These are phyloP conservation scores for Stramonita haemastoma DNA, from an alignment of 2,888 invertebrate species.

Conservation along the genomic window DNA sequence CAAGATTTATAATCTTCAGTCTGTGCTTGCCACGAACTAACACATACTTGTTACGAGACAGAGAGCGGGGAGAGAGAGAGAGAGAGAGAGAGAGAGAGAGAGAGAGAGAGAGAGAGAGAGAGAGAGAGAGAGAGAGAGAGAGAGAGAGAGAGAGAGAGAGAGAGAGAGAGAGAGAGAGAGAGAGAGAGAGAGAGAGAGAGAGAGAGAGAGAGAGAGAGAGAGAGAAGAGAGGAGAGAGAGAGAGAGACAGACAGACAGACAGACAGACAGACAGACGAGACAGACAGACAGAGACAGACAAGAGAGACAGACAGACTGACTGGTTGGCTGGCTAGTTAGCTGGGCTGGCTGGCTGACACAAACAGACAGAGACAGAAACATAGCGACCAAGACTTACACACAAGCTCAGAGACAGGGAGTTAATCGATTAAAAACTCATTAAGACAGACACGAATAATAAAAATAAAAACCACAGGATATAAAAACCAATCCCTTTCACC, in stretches of 20 bases:
- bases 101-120: not conserved
- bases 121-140: constrained; percentile 11
- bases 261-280: not conserved
- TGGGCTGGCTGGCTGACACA: too few relatives aligned
- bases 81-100: constrained; percentile 19
- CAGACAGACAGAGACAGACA: not conserved
- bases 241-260: not conserved
- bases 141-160: constrained; percentile 6
- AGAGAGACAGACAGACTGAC: not conserved
- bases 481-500: too few relatives aligned
- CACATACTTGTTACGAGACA: too few relatives aligned
- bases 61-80: not conserved
- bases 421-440: too few relatives aligned
- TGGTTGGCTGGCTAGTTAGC: too few relatives aligned
- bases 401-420: too few relatives aligned
- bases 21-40: too few relatives aligned
- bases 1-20: too few relatives aligned
- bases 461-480: too few relatives aligned
- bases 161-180: constrained; percentile 11
- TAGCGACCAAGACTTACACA: too few relatives aligned
- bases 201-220: constrained; percentile 1
- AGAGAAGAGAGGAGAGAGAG: not conserved
- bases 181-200: constrained; percentile 34
- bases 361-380: too few relatives aligned
- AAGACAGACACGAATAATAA: too few relatives aligned